Conservation (phyloP, 2,797 vertebrate species). For the Oreortyx pictus region DNA sequence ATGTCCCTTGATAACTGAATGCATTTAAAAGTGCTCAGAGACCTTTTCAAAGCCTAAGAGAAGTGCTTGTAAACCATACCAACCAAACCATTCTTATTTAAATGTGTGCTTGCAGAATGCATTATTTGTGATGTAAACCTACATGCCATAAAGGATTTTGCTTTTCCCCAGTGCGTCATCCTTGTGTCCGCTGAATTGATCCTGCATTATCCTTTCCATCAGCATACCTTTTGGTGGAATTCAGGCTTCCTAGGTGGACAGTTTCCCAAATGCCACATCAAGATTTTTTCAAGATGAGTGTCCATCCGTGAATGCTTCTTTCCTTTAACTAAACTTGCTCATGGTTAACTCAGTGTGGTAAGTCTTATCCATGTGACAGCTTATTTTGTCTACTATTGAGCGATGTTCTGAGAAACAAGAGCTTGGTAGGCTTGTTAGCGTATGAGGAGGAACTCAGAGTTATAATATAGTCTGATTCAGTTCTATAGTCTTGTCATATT, state of each 20-base stretch:
- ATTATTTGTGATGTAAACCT: background rate
- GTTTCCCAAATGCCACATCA: background rate
- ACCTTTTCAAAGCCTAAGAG: background rate
- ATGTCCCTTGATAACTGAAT: background rate
- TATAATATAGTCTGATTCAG: background rate
- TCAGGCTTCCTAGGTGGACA: background rate
- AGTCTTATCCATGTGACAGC: background rate
- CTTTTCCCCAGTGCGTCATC: background rate
- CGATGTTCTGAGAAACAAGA: background rate
- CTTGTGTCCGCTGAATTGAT: background rate
- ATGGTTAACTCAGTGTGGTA: background rate
- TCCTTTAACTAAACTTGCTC: background rate
- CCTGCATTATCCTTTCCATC: background rate
- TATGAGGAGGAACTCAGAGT: constrained; percentile 9
- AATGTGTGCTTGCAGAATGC: background rate
- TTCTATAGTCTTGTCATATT: constrained; percentile 14
- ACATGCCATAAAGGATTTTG: background rate
- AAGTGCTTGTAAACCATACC: background rate
- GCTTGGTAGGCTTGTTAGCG: background rate
- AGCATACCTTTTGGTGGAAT: background rate
- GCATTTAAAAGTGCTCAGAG: background rate
- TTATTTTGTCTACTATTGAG: background rate
- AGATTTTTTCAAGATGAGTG: background rate
- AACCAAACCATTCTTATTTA: background rate
- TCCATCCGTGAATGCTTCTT: background rate